These are phyloP conservation scores for Agelaius phoeniceus DNA, from an alignment of 2,113 vertebrate genomes.

Conservation along the genomic window DNA sequence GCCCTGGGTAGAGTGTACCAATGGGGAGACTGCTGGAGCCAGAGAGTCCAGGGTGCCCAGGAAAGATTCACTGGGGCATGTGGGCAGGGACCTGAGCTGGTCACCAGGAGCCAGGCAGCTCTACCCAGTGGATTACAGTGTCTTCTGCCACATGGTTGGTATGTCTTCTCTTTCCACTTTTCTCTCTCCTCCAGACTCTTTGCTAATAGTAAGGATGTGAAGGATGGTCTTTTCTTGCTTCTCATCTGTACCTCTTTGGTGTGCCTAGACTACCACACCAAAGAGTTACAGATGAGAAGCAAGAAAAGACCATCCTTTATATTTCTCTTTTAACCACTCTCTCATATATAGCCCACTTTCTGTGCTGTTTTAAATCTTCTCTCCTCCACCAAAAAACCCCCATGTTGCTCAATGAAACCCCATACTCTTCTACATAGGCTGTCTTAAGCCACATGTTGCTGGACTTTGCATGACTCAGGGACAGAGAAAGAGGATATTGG, in stretches of 20 bases:
- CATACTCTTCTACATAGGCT: neutral
- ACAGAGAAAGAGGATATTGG: neutral
- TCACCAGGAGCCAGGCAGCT: neutral
- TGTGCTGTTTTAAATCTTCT: neutral
- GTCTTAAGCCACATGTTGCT: neutral
- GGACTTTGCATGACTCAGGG: neutral
- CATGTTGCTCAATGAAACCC: neutral
- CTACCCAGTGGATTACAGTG: neutral
- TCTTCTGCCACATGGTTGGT: neutral
- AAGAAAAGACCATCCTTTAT: neutral
- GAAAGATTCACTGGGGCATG: fast-evolving
- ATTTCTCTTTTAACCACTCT: neutral
- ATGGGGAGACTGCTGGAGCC: neutral
- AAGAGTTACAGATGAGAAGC: neutral
- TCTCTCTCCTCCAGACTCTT: neutral
- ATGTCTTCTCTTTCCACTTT: neutral
- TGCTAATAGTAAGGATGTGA: neutral
- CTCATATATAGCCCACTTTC: neutral
- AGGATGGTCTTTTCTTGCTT: neutral
- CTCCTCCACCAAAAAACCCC: neutral
- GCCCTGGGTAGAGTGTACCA: neutral
- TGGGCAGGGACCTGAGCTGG: neutral
- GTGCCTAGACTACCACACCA: neutral
- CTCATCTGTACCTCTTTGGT: neutral
- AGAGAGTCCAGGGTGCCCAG: neutral